Conservation (phyloP, 2,888 invertebrate species). For the Phalera bucephala region DNA sequence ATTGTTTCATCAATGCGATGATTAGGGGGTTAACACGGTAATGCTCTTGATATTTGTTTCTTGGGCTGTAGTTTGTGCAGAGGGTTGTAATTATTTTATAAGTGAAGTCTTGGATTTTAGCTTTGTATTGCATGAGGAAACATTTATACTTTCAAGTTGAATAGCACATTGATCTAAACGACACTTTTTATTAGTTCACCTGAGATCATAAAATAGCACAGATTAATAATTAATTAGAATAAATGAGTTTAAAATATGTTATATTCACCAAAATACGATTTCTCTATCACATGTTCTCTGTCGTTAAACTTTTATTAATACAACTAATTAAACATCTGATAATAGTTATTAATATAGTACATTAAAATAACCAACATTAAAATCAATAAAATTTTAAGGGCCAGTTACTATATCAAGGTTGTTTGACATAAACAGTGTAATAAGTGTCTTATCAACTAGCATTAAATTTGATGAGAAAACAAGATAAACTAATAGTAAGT, state of each 20-base stretch:
- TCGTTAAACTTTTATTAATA: background rate
- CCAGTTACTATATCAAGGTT: background rate
- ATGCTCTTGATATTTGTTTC: conserved; percentile 45
- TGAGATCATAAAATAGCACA: too few species aligned
- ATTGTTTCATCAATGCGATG: conserved; percentile 72
- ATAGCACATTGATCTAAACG: too few species aligned
- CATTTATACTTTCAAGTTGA: too few species aligned
- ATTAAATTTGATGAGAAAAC: background rate
- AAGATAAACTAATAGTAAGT: too few species aligned
- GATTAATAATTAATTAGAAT: too few species aligned
- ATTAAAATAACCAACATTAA: too few species aligned
- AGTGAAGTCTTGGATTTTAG: too few species aligned
- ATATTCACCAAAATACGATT: too few species aligned
- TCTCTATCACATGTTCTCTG: too few species aligned
- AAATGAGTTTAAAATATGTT: too few species aligned
- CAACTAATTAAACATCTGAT: background rate
- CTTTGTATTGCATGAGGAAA: too few species aligned
- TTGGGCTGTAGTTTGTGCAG: conserved; percentile 32
- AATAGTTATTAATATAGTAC: background rate
- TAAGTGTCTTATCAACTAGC: background rate
- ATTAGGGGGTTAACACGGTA: conserved; percentile 60
- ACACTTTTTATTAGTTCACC: too few species aligned
- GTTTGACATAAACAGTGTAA: background rate
- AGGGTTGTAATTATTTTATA: conserved; percentile 12
- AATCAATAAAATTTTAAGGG: background rate